Conservation (phyloP, 2,888 invertebrate genomes). For the Drosophila siamana region DNA sequence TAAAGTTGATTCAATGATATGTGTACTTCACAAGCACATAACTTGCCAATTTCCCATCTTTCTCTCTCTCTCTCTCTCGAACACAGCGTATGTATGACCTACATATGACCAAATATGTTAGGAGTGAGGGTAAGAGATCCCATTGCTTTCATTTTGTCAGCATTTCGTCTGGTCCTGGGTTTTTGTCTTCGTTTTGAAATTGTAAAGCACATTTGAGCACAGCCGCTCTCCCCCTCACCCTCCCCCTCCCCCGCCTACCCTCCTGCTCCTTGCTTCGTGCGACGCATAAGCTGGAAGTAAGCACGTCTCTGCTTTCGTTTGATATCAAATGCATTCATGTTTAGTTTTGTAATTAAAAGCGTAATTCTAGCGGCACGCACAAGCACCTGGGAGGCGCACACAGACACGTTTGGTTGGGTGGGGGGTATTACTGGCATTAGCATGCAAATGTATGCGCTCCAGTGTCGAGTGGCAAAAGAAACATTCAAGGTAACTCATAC, state of each 20-base stretch:
- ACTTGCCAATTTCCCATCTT: constrained; percentile 7
- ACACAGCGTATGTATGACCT: constrained; percentile 36
- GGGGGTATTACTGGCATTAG: constrained; percentile 53
- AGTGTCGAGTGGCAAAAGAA: constrained; percentile 58
- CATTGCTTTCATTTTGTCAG: constrained; percentile 19
- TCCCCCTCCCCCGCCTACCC: neutral
- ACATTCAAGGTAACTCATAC: constrained; percentile 59
- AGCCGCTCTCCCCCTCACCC: neutral
- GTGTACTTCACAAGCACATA: constrained; percentile 14
- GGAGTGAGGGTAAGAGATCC: constrained; percentile 13
- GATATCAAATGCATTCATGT: constrained; percentile 78
- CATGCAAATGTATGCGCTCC: constrained; percentile 71
- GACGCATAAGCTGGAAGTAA: constrained; percentile 12
- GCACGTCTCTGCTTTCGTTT: constrained; percentile 47
- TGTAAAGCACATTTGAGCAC: constrained; percentile 5
- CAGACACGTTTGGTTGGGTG: neutral
- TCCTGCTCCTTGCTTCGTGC: too few relatives aligned
- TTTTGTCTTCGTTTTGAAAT: constrained; percentile 19
- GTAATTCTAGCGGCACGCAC: constrained; percentile 68
- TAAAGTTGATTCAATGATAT: constrained; percentile 28
- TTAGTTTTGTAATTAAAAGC: constrained; percentile 77
- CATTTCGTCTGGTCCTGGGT: constrained; percentile 10
- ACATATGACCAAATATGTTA: constrained; percentile 31
- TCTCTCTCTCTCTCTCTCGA: neutral
- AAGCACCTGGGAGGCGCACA: constrained; percentile 36